phyloP scores from a whole-genome alignment of 2,113 vertebrate genomes.

The Balaenoptera acutorostrata region DNA sequence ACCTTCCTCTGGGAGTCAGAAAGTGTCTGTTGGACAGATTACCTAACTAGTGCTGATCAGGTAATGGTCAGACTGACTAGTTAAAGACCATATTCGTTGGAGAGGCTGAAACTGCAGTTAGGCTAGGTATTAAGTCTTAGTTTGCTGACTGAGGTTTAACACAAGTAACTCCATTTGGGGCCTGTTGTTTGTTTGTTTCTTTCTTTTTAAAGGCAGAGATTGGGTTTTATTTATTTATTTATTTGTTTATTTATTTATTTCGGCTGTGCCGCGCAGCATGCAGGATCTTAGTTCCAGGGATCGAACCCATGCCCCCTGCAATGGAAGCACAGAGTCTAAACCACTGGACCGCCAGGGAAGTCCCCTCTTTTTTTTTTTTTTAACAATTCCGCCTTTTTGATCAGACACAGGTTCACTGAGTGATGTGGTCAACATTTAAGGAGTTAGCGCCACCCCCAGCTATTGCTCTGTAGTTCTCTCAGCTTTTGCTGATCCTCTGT shows the following conservation, averaged over 20 bases:
- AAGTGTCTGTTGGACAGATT: background rate
- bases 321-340: no score
- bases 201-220: background rate
- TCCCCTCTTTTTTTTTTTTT: background rate
- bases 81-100: background rate
- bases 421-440: background rate
- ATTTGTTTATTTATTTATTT: no score
- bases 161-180: background rate
- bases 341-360: no score
- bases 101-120: background rate
- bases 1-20: background rate
- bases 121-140: background rate
- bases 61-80: background rate
- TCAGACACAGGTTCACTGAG: background rate
- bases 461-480: background rate
- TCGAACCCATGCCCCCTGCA: no score
- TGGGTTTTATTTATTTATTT: no score
- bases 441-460: background rate
- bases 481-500: background rate
- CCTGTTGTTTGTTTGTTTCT: background rate
- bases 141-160: background rate
- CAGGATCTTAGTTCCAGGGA: no score
- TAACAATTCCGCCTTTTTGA: background rate
- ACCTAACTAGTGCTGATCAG: background rate
- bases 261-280: no score